A percentile compares a stretch with the other conserved stretches of the same genome.
Conservation (phyloP, 2,113 vertebrate genomes). For the Chitala chitala region DNA sequence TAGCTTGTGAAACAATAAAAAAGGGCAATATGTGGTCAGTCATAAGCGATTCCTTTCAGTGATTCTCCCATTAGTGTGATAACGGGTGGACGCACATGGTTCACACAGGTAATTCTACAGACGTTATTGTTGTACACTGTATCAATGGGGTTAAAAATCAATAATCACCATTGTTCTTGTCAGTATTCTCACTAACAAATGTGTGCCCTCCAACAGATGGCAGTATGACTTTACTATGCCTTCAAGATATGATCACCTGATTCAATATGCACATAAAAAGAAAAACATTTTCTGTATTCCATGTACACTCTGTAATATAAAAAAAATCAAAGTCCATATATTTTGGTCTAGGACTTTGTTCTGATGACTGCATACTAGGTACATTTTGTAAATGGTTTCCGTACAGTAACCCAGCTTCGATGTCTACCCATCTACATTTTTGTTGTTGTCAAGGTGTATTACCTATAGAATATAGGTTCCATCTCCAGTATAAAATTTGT, state of each 20-base stretch:
- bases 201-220: conserved; percentile 3
- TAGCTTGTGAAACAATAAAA: too few relatives aligned
- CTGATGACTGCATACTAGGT: too few relatives aligned
- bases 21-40: too few relatives aligned
- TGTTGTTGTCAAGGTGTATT: not conserved
- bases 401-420: not conserved
- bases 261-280: not conserved
- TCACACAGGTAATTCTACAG: not conserved
- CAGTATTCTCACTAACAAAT: not conserved
- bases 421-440: not conserved
- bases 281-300: too few relatives aligned
- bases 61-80: too few relatives aligned
- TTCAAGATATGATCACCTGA: not conserved
- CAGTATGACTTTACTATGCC: conserved; percentile 11
- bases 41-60: too few relatives aligned
- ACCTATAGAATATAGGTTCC: not conserved
- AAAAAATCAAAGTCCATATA: not conserved
- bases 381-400: not conserved
- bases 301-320: not conserved
- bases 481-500: not conserved
- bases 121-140: not conserved
- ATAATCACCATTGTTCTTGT: not conserved
- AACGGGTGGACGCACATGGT: too few relatives aligned
- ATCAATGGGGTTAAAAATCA: not conserved
- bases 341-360: not conserved